A percentile compares a stretch with the other conserved stretches of the same genome.
phyloP scores from a whole-genome alignment of 2,113 vertebrate species.

The Xiphophorus hellerii region DNA sequence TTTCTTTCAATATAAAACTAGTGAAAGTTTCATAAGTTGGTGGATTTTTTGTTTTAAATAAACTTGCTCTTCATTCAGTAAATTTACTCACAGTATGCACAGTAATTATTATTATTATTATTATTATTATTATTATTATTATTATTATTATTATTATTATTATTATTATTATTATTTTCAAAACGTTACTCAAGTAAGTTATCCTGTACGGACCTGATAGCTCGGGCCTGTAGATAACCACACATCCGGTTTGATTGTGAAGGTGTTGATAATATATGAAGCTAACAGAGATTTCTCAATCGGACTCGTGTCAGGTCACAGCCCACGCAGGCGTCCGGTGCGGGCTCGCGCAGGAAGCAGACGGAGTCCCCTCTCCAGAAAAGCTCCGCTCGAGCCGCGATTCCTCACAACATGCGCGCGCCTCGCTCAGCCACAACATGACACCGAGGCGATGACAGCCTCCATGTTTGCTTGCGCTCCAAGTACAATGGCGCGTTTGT shows the following conservation, averaged over 20 bases:
- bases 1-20: too few relatives aligned
- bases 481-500: not conserved
- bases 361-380: not conserved
- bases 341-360: not conserved
- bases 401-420: conserved; percentile 42
- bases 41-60: too few relatives aligned
- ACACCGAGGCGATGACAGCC: conserved; percentile 25
- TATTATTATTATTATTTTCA: too few relatives aligned
- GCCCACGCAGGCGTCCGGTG: not conserved
- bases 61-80: too few relatives aligned
- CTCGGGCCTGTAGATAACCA: conserved; percentile 24
- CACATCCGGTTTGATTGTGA: conserved; percentile 4
- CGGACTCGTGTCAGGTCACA: conserved; percentile 2
- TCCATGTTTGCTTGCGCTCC: not conserved
- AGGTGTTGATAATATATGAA: conserved; percentile 18
- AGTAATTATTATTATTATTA: too few relatives aligned
- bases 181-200: not conserved
- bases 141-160: too few relatives aligned
- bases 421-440: conserved; percentile 14
- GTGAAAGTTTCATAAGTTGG: too few relatives aligned
- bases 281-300: conserved; percentile 16
- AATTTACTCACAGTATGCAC: too few relatives aligned
- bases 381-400: conserved; percentile 7
- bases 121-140: too few relatives aligned
- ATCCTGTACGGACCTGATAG: conserved; percentile 11